Conservation (phyloP, 2,113 vertebrate species). For the Tympanuchus pallidicinctus region DNA sequence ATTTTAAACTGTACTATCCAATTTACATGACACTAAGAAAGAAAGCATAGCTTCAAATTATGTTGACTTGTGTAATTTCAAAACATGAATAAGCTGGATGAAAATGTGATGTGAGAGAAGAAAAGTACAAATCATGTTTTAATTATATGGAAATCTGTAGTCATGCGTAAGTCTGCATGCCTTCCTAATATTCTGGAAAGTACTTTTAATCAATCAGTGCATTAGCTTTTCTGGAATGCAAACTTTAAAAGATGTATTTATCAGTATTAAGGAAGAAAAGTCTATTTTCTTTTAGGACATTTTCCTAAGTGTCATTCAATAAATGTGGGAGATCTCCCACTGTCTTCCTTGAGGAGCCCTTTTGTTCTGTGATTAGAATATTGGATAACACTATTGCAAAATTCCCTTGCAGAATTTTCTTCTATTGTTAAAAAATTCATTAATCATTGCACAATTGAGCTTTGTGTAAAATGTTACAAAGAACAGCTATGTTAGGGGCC, state of each 20-base stretch:
- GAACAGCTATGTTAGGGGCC: neutral
- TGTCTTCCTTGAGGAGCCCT: neutral
- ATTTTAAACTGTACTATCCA: neutral
- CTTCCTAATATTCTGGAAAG: neutral
- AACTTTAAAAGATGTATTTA: neutral
- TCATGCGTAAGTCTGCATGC: neutral
- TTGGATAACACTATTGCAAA: neutral
- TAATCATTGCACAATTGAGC: constrained; percentile 59
- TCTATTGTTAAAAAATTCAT: constrained; percentile 40
- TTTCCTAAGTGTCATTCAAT: neutral
- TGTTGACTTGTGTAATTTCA: neutral
- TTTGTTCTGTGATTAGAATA: neutral
- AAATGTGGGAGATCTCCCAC: neutral
- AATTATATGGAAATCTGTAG: neutral
- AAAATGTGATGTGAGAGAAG: neutral
- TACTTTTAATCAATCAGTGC: neutral
- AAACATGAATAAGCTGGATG: neutral
- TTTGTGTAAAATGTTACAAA: constrained; percentile 30
- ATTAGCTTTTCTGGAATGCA: neutral
- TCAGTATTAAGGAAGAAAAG: neutral
- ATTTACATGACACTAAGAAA: neutral
- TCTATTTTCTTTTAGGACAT: neutral
- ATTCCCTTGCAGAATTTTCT: constrained; percentile 16
- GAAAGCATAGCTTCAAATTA: neutral
- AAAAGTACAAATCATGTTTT: neutral